Evolutionary conservation across 2,888 invertebrate species (phyloP), one percentile per base, ranked within the genome.

Genomic region (Archips xylosteana): DNA sequence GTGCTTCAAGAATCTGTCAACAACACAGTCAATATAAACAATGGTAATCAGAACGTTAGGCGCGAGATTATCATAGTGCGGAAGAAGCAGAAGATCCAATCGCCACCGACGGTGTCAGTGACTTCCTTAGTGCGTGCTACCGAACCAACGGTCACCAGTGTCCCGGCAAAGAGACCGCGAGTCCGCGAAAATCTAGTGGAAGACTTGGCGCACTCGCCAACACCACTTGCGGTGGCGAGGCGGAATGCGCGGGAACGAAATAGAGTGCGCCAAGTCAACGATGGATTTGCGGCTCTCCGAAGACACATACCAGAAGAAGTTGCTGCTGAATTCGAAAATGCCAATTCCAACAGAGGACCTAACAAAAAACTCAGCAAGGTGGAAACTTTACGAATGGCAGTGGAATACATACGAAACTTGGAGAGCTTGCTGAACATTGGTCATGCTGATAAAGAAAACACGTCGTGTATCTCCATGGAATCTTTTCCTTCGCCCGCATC

Each of bases 171-270:
- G 77, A 87, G 89, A 71, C 87, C 90, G 39, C 87, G 88, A 70
- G 82, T 89, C 70, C 86, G 86, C 70, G 95, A 83, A 88, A 95
- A 79, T 85, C 94, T 83, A 85, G 94, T 81, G 81, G 95, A 83
- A 81, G 95, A 87, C 78, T 87, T 82, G 71, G 89, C 91, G 74
- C 92, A 93, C 8, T 89, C 96, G 74, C 96, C 97, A 3, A 96
- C 96, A 66, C 97, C 97, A 0, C 95, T 97, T 34, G 97, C 98
- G 0, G 98, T 98, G 8, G 98, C 98, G 0, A 95, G 98, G 61
- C 94, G 99, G 83, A 99, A 99, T 92, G 98, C 98, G 76, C 96
- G 99, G 69, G 99, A 99, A 95, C 94, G 99, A 32, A 98, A 98
- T 90, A 95, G 99, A 75, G 98, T 98, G 10, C 97, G 98, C 80